Conservation (phyloP, 2,113 vertebrate genomes). For the Blennius ocellaris region DNA sequence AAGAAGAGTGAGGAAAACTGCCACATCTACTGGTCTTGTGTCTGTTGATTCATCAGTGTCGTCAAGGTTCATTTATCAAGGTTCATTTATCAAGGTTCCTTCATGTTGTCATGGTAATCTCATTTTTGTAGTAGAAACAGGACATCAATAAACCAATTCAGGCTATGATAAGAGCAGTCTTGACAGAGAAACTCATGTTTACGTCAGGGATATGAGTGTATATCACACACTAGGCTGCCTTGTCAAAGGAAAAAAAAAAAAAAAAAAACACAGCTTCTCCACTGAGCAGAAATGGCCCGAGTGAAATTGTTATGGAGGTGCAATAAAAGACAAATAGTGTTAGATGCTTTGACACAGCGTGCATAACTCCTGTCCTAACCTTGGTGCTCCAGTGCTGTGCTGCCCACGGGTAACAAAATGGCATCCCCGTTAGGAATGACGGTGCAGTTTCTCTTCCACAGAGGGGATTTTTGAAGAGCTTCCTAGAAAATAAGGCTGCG, state of each 20-base stretch:
- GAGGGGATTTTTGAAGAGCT: constrained; percentile 9
- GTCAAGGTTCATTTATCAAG: constrained; percentile 45
- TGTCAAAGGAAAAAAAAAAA: constrained; percentile 1
- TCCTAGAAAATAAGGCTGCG: constrained; percentile 1
- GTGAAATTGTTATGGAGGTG: neutral
- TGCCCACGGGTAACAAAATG: constrained; percentile 56
- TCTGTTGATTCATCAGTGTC: constrained; percentile 59
- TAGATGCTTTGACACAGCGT: constrained; percentile 2
- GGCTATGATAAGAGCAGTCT: constrained; percentile 7
- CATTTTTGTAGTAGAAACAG: constrained; percentile 44
- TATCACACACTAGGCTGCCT: neutral
- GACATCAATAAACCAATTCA: constrained; percentile 4
- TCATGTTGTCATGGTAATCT: constrained; percentile 79
- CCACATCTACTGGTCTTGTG: constrained; percentile 13
- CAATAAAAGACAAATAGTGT: neutral
- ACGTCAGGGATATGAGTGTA: constrained; percentile 2
- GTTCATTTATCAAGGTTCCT: constrained; percentile 48
- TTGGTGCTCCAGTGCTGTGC: neutral
- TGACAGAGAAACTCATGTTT: neutral
- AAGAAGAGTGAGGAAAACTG: neutral
- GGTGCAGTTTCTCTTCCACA: constrained; percentile 54
- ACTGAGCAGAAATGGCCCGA: neutral
- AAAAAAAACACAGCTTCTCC: neutral
- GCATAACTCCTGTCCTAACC: constrained; percentile 32
- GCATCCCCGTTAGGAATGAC: constrained; percentile 62